A percentile compares a stretch with the other conserved stretches of the same genome.
These are phyloP conservation scores for Rhagoletis pomonella DNA, from an alignment of 1,140 invertebrate species.

Conservation along the genomic window DNA sequence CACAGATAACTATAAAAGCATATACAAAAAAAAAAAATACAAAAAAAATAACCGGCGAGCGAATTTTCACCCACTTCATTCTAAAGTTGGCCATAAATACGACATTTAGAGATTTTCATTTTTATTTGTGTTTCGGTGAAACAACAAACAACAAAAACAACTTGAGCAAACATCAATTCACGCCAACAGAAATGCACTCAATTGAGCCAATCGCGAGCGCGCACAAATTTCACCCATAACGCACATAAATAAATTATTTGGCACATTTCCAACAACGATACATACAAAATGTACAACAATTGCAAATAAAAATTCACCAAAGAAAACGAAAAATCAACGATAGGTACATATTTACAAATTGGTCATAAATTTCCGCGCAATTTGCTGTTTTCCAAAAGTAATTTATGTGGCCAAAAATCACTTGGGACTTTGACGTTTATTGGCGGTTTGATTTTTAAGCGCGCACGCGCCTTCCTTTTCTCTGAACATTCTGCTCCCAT, in stretches of 20 bases:
- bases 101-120: too few species aligned
- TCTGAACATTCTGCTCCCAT: background rate
- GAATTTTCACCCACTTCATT: too few species aligned
- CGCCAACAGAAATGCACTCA: background rate
- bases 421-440: conserved; percentile 49
- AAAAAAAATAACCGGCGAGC: background rate
- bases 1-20: too few species aligned
- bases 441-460: conserved; percentile 22
- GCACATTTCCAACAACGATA: conserved; percentile 13
- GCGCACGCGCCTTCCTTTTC: background rate
- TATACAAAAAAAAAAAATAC: background rate
- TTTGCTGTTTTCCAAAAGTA: conserved; percentile 44
- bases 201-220: conserved; percentile 32
- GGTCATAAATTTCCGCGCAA: conserved; percentile 42
- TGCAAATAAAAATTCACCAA: background rate
- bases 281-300: background rate
- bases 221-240: conserved; percentile 45
- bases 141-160: background rate
- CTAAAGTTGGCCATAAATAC: too few species aligned
- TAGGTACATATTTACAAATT: conserved; percentile 1
- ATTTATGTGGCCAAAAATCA: conserved; percentile 49
- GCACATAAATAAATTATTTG: conserved; percentile 40
- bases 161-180: conserved; percentile 22
- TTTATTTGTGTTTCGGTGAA: too few species aligned
- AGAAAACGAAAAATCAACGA: background rate